Percentiles rank a stretch among this genome's conserved stretches.
These are phyloP conservation scores for Amblyopsis rosae DNA, from an alignment of 2,113 vertebrate species.

Conservation along the genomic window DNA sequence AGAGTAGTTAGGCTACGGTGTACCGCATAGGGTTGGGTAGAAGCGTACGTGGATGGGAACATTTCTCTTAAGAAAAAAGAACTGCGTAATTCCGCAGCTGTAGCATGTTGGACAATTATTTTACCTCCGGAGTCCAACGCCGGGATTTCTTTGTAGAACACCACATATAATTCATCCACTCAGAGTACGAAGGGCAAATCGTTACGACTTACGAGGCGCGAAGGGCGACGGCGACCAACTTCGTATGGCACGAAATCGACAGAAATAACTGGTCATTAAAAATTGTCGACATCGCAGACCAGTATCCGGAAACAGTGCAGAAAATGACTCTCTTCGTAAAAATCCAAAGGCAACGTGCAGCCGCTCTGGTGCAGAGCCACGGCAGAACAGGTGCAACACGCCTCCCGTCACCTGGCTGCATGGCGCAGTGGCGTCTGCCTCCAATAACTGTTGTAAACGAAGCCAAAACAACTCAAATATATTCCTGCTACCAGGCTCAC, in stretches of 20 bases:
- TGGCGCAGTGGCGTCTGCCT: background rate
- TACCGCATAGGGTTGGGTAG: background rate
- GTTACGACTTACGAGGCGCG: background rate
- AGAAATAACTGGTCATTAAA: constrained; percentile 4
- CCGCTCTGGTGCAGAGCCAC: background rate
- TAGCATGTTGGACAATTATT: constrained; percentile 24
- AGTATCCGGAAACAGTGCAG: too few species aligned
- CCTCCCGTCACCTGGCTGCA: background rate
- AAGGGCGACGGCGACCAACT: constrained; percentile 21
- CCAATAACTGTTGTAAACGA: background rate
- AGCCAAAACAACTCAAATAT: constrained; percentile 9
- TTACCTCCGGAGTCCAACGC: constrained; percentile 42
- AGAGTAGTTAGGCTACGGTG: background rate
- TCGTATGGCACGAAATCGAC: constrained; percentile 14
- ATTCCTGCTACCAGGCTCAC: background rate
- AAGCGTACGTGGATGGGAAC: background rate
- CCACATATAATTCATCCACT: background rate
- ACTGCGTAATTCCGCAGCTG: constrained; percentile 35
- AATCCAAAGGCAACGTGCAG: background rate
- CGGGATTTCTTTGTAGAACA: background rate
- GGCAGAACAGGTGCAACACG: background rate
- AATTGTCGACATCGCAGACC: background rate
- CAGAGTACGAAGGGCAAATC: constrained; percentile 37
- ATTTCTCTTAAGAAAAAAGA: constrained; percentile 20
- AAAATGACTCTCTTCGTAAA: too few species aligned